A percentile compares a stretch with the other conserved stretches of the same genome.
Conservation (phyloP, 2,797 vertebrate genomes). For the Tamandua tetradactyla region DNA sequence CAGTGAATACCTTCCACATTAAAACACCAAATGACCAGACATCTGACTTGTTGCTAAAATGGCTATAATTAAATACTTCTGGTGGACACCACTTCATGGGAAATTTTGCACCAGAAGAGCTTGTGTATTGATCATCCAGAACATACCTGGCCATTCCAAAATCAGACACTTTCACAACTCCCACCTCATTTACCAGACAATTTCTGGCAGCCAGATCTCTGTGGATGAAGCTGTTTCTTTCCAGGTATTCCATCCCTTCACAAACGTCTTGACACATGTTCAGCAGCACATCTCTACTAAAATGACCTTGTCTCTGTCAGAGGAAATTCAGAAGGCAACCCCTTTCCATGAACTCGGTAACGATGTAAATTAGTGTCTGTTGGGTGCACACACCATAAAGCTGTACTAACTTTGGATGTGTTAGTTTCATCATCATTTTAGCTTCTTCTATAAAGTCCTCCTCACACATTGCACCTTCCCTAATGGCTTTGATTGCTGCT, state of each 20-base stretch:
- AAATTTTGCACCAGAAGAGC: constrained; percentile 93
- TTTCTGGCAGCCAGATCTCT: constrained; percentile 97
- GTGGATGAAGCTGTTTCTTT: constrained; percentile 93
- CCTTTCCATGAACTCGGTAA: constrained; percentile 96
- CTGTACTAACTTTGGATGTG: constrained; percentile 95
- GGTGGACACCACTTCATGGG: constrained; percentile 99
- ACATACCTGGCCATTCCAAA: constrained; percentile 98
- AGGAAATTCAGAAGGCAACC: constrained; percentile 94
- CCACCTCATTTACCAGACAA: constrained; percentile 92
- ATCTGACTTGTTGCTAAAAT: constrained; percentile 97
- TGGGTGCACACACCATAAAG: constrained; percentile 95
- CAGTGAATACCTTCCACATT: constrained; percentile 97
- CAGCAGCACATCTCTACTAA: constrained; percentile 88
- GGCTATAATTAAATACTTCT: constrained; percentile 95
- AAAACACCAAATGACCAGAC: constrained; percentile 96
- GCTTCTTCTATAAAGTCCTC: constrained; percentile 99
- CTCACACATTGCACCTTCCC: constrained; percentile 94
- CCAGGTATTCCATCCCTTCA: constrained; percentile 95
- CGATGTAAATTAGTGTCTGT: constrained; percentile 94
- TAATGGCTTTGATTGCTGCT: constrained; percentile 96
- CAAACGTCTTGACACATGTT: constrained; percentile 93
- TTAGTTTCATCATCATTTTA: constrained; percentile 97
- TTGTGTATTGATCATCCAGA: constrained; percentile 95
- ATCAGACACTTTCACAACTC: constrained; percentile 96
- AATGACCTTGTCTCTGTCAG: constrained; percentile 88